phyloP scores from a whole-genome alignment of 2,113 vertebrate species.

The Corydoras sp. region DNA sequence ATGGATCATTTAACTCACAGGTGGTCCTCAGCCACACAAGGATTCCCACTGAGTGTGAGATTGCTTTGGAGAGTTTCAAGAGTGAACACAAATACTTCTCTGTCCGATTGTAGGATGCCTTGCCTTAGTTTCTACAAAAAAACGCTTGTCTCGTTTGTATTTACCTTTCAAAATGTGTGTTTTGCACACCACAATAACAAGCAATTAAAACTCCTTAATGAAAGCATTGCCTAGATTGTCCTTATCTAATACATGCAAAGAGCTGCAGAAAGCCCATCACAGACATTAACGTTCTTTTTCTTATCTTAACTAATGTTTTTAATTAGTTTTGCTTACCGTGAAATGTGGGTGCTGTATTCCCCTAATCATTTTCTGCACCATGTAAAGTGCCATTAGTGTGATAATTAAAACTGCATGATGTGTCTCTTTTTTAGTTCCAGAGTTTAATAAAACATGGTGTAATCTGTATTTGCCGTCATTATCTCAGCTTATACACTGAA shows the following conservation, averaged over 20 bases:
- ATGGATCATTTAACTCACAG: slow-evolving; percentile 47
- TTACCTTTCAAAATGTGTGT: no score
- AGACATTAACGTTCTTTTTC: not conserved
- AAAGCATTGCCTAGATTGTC: not conserved
- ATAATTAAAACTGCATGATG: not conserved
- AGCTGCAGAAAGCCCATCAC: not conserved
- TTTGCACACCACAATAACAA: no score
- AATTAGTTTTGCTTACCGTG: not conserved
- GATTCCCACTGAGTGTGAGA: slow-evolving; percentile 24
- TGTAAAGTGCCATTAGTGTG: not conserved
- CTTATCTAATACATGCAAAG: slow-evolving; percentile 22
- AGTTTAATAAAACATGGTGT: no score
- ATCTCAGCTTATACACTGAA: no score
- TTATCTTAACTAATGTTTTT: not conserved
- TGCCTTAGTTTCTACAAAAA: no score
- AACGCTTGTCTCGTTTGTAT: no score
- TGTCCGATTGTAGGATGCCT: no score
- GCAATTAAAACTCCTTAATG: not conserved
- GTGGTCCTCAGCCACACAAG: slow-evolving; percentile 33
- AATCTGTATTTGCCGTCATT: no score
- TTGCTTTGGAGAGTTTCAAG: slow-evolving; percentile 14
- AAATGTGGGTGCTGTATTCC: not conserved
- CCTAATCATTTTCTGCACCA: not conserved
- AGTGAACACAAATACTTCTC: not conserved
- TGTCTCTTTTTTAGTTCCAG: not conserved